Base-by-base conservation (phyloP, 2,113 vertebrate genomes). In the Thamnophis sirtalis region DNA sequence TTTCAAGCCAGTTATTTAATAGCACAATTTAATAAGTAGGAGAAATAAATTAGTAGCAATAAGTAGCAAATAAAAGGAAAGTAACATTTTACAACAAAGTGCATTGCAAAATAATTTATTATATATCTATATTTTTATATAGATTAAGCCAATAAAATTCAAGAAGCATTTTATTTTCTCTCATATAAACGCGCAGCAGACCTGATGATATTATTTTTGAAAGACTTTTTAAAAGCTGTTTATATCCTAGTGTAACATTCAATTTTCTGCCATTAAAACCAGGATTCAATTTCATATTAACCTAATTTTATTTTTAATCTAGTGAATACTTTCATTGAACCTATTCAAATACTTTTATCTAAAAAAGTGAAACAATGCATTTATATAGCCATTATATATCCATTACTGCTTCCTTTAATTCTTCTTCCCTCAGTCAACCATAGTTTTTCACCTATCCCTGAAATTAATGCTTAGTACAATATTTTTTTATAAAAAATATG, bases 61-160 rank as follows among this genome's bases (percentile, higher is more conserved):
- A 93, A 95, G 43, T 94, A 54, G 38, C 86, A 97, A 96, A 97
- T 94, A 95, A 97, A 97, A 95, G 91, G 93, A 94, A 90, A 94
- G 94, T 94, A 92, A 87, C 92, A 91, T 92, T 94, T 95, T 92
- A 95, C 94, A 95, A 90, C 86, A 43, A 87, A 94, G 94, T 84
- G 87, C 91, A 91, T 86, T 94, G 92, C n/a, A 96, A 97, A 95
- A 89, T 87, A 96, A 84, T 89, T 94, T 88, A 95, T 96, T 95
- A 93, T 48, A 92, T 95, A 89, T 88, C 94, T 96, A 94, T 33
- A 87, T 89, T 95, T 91, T 93, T 95, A 60, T 26, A 95, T 88
- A 96, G 94, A 96, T 28, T 86, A 89, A 95, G 93, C 58, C 95
- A 94, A 96, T 97, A 93, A 92, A 84, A n/a, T 93, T 90, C 93